Evolutionary conservation across 2,797 vertebrate species (phyloP), one percentile per base, ranked within the genome.

Genomic region (Buceros bicornis): DNA sequence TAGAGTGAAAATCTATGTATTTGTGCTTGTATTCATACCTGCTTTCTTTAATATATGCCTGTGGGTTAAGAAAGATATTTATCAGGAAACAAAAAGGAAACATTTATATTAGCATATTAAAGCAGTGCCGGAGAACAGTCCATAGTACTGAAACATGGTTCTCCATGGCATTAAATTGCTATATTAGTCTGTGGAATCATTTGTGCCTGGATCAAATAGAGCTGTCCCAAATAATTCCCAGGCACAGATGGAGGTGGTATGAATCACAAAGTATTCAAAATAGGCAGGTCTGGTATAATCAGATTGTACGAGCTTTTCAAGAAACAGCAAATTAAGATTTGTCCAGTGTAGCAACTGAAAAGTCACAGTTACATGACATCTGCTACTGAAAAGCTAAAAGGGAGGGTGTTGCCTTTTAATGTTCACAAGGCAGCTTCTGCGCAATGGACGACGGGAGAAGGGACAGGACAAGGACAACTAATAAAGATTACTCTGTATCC

Each of bases 201-300:
- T 90, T 95, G 72, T 87, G 25, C 28, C n/a, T 61, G 37, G 35
- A 57, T 42, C 37, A 51, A 42, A 65, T 51, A 79, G 1, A 13
- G 31, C 57, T 64, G 25, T 87, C 79, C 61, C 69, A 93, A 81
- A 86, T 81, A 95, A 88, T 93, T 93, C 65, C 37, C 26, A 90
- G 57, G 50, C 48, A 74, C 72, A 81, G 33, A 0, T 83, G 79
- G 85, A 95, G 54, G 65, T 5, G 74, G 26, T n/a, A 82, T 70
- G 60, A 87, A 66, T 89, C 83, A 92, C 5, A 20, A 91, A 89
- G 33, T 78, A 45, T 50, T 88, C 72, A 78, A 86, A 94, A 85
- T 60, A 77, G 21, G 11, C 53, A 86, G 37, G 16, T 90, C 57
- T 86, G 25, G 13, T 60, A 83, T 48, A 14, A 86, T 71, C 57